phyloP scores from a whole-genome alignment of 2,888 invertebrate genomes.

The Drosophila falleni region DNA sequence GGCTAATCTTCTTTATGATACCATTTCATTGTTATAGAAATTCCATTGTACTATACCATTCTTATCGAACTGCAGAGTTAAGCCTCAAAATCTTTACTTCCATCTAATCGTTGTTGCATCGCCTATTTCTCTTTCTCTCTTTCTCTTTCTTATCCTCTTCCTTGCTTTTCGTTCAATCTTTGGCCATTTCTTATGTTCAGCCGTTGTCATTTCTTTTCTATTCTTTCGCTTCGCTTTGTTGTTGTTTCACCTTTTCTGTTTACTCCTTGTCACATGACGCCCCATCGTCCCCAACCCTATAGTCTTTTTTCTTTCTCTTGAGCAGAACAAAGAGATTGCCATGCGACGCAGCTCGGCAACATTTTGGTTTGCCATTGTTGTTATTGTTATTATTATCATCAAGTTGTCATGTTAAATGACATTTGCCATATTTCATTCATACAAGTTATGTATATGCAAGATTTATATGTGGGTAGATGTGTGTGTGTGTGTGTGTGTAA shows the following conservation, averaged over 20 bases:
- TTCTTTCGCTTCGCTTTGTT: conserved; percentile 34
- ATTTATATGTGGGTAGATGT: conserved; percentile 27
- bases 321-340: conserved; percentile 39
- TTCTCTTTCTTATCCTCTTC: conserved; percentile 15
- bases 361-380: conserved; percentile 52
- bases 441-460: conserved; percentile 42
- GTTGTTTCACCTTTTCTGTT: conserved; percentile 58
- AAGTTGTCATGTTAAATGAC: conserved; percentile 83
- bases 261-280: conserved; percentile 29
- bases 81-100: conserved; percentile 9
- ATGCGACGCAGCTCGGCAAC: conserved; percentile 26
- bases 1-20: background rate
- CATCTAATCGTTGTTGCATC: conserved; percentile 12
- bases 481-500: conserved; percentile 20
- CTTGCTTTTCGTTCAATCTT: conserved; percentile 28
- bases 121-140: background rate
- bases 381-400: conserved; percentile 78
- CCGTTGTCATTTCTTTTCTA: conserved; percentile 29
- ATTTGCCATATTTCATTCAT: conserved; percentile 82
- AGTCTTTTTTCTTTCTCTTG: background rate
- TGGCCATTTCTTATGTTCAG: conserved; percentile 22
- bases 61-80: conserved; percentile 2
- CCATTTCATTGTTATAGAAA: background rate
- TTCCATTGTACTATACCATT: conserved; percentile 7
- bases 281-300: background rate